Base-by-base conservation (phyloP, 2,888 invertebrate species). In the Oxytorus armatus region DNA sequence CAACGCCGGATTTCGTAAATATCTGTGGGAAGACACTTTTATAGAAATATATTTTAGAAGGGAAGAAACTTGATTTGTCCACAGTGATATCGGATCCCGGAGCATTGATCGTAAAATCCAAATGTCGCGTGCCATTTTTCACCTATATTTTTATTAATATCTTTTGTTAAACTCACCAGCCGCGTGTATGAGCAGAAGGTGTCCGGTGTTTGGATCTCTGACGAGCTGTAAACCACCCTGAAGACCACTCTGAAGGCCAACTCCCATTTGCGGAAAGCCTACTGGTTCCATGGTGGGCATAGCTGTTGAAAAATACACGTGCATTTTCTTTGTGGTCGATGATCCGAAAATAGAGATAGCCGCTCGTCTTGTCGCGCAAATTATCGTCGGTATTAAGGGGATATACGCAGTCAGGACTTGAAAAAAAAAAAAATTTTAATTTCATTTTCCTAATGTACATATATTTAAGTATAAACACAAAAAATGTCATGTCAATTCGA, bases 171-270 rank as follows among this genome's bases (percentile, higher is more conserved):
- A 80, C 85, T 92, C 91, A 91, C 95, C 94, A 55, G 96, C 94
- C 42, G 96, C 94, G 55, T 97, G 96, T 85, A 97, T 93, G 82
- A 97, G 94, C 83, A 97, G 94, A 80, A 97, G 93, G 86, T 97
- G 97, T 55, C 97, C 97, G 2, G 96, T 96, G 21, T 96, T 94
- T 33, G 97, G 96, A 91, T 98, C 98, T 82, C 97, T 94, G 65
- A 97, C 96, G 88, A 98, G 93, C 92, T 97, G 97, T 92, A 89
- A 79, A 16, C 89, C 86, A 76, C 89, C 85, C 82, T 90, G 90
- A 65, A 86, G 83, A 55, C 80, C 77, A 21, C 77, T 63, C 33
- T 80, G 80, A 57, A 90, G 88, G 55, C 90, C 90, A 49, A 90
- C 88, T 39, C 90, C 90, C 87, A 91, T 88, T 79, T 91, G 90